Conservation (phyloP, 1,140 invertebrate species). For the Meloidogyne chitwoodi region DNA sequence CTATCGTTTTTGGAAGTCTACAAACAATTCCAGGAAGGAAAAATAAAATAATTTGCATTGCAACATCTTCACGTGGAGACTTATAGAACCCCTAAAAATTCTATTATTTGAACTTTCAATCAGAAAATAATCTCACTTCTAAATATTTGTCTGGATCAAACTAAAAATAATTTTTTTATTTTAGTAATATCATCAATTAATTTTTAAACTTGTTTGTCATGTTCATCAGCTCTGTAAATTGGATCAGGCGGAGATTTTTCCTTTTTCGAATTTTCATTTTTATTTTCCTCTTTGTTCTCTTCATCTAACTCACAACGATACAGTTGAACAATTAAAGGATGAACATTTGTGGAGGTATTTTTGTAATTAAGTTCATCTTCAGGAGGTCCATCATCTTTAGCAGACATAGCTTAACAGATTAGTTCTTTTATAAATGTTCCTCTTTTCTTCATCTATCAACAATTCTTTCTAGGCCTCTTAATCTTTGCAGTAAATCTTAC, state of each 20-base stretch:
- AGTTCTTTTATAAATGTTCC: background rate
- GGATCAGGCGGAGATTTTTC: slow-evolving; percentile 24
- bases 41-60: slow-evolving; percentile 59
- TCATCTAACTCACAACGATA: slow-evolving; percentile 10
- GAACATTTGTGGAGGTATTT: slow-evolving; percentile 13
- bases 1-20: slow-evolving; percentile 46
- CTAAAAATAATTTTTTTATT: slow-evolving; percentile 29
- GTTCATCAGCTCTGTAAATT: slow-evolving; percentile 31
- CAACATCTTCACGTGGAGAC: slow-evolving; percentile 46
- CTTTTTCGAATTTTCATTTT: background rate
- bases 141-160: slow-evolving; percentile 50
- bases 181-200: background rate
- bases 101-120: background rate
- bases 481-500: background rate
- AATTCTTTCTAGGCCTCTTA: background rate
- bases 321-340: slow-evolving; percentile 20
- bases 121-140: background rate
- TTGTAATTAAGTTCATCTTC: slow-evolving; percentile 11
- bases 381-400: background rate
- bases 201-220: slow-evolving; percentile 24
- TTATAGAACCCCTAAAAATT: slow-evolving; percentile 43
- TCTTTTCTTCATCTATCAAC: background rate
- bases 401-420: background rate
- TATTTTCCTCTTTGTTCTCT: slow-evolving; percentile 2
- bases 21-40: slow-evolving; percentile 58